These are phyloP conservation scores for Apodemus agrarius DNA, from an alignment of 2,797 vertebrate species.

Conservation along the genomic window DNA sequence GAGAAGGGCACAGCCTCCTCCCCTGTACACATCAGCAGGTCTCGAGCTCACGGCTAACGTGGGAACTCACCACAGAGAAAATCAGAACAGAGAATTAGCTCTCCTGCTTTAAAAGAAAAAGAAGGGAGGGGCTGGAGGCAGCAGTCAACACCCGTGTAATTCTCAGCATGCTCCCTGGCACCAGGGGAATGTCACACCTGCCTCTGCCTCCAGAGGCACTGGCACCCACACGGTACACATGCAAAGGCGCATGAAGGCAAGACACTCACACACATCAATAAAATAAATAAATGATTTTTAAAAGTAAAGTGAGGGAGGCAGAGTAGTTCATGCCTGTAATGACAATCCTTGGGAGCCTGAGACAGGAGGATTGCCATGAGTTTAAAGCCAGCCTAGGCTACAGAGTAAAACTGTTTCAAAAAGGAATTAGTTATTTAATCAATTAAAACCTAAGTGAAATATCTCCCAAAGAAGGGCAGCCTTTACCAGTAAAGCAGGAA, in stretches of 20 bases:
- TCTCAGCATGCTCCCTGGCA: neutral
- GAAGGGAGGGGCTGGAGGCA: neutral
- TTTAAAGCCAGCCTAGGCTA: neutral
- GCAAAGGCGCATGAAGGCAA: neutral
- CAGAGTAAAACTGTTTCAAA: neutral
- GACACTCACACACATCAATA: neutral
- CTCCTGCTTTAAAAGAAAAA: neutral
- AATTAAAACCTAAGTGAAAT: neutral
- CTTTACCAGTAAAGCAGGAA: neutral
- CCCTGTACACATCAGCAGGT: neutral
- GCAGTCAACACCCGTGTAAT: neutral
- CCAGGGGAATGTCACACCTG: neutral
- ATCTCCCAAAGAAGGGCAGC: neutral
- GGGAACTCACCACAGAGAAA: conserved; percentile 8
- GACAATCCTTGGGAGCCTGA: neutral
- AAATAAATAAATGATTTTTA: neutral
- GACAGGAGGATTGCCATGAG: neutral
- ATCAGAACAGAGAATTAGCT: neutral
- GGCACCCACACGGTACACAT: neutral
- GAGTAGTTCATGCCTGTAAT: neutral
- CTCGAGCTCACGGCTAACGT: neutral
- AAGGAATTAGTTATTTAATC: neutral
- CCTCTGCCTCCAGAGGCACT: neutral
- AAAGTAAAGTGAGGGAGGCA: neutral
- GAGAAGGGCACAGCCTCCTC: neutral